Conservation (phyloP, 1,140 invertebrate species). For the Daktulosphaira vitifoliae region DNA sequence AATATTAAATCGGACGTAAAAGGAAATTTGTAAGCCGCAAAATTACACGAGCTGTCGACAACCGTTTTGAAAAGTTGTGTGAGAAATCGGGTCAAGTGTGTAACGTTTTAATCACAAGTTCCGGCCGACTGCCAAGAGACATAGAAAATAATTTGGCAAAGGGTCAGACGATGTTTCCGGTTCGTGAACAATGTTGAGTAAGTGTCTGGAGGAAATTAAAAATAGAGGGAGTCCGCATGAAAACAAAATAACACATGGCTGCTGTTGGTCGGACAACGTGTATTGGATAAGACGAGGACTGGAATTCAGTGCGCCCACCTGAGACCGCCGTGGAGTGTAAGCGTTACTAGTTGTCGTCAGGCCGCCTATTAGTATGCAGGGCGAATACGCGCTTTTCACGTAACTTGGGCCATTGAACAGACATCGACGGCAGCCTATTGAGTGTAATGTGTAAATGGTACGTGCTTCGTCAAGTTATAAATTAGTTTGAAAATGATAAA, state of each 20-base stretch:
- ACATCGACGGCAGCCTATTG: too few species aligned
- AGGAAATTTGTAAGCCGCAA: not conserved
- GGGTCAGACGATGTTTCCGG: too few species aligned
- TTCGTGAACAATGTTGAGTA: too few species aligned
- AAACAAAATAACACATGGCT: not conserved
- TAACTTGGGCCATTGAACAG: not conserved
- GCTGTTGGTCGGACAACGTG: not conserved
- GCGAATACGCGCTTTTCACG: not conserved
- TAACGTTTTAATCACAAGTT: too few species aligned
- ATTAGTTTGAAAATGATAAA: not conserved
- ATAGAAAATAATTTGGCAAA: too few species aligned
- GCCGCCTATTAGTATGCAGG: not conserved
- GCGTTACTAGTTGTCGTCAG: not conserved
- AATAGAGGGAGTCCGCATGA: too few species aligned
- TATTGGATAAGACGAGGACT: not conserved
- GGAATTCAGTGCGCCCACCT: not conserved
- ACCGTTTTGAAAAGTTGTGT: slow-evolving; percentile 6
- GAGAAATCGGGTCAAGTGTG: slow-evolving; percentile 12
- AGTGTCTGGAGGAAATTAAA: too few species aligned
- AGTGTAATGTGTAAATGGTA: not conserved
- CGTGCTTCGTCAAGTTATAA: not conserved
- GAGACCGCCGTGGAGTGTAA: too few species aligned
- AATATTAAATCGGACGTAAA: slow-evolving; percentile 6
- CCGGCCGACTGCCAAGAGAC: too few species aligned
- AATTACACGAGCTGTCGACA: slow-evolving; percentile 3